phyloP scores from a whole-genome alignment of 2,888 invertebrate genomes.

The Phyto melanocephala region DNA sequence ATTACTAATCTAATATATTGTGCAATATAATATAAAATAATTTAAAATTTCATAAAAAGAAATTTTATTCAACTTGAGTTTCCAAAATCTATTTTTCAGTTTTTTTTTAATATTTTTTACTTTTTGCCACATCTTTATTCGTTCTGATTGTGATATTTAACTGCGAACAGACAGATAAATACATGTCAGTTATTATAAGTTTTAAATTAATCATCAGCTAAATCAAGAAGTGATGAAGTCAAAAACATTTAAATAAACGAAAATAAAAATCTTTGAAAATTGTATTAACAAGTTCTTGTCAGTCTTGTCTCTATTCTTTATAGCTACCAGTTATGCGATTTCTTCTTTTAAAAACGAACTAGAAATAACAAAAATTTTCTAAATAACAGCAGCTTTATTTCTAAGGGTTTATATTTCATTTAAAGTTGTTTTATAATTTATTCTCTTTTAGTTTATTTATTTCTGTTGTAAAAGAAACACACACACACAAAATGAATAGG shows the following conservation, averaged over 20 bases:
- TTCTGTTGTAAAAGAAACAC: background rate
- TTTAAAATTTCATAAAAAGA: too few species aligned
- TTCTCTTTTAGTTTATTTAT: background rate
- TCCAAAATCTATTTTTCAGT: too few species aligned
- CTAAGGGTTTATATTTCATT: background rate
- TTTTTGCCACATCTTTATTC: background rate
- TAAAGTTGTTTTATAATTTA: background rate
- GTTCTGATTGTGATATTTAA: background rate
- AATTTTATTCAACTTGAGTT: too few species aligned
- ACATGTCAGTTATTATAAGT: conserved; percentile 16
- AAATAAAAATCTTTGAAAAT: background rate
- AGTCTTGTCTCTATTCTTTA: background rate
- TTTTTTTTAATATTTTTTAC: too few species aligned
- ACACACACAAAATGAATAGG: conserved; percentile 47
- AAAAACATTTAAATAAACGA: background rate
- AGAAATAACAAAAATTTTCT: background rate
- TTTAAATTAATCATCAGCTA: conserved; percentile 42
- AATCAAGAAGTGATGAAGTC: background rate
- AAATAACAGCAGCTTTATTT: background rate
- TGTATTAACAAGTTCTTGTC: background rate
- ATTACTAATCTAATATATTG: too few species aligned
- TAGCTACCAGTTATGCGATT: background rate
- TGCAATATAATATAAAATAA: too few species aligned
- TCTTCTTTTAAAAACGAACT: background rate
- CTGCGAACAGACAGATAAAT: background rate